These are phyloP conservation scores for Carassius carassius DNA, from an alignment of 2,113 vertebrate species.

Conservation along the genomic window DNA sequence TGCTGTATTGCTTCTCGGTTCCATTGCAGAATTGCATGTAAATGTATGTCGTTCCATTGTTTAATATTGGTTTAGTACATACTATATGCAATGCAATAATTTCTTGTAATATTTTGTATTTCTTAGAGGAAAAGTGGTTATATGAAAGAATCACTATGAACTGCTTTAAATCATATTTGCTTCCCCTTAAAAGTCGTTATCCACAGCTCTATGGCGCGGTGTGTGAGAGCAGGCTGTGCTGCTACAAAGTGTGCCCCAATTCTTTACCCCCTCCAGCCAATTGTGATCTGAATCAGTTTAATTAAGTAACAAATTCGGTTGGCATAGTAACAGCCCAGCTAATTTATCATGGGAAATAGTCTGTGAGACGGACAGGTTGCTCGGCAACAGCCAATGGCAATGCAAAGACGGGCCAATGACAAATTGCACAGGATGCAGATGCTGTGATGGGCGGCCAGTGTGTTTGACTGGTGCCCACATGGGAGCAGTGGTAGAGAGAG, in stretches of 20 bases:
- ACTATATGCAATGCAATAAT: not conserved
- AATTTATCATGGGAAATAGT: slow-evolving; percentile 93
- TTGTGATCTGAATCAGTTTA: slow-evolving; percentile 90
- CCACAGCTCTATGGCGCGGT: slow-evolving; percentile 23
- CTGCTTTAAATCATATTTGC: not conserved
- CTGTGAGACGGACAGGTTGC: slow-evolving; percentile 87
- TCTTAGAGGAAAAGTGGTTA: not conserved
- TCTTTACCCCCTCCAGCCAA: slow-evolving; percentile 77
- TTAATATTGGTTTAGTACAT: not conserved
- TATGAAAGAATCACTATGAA: not conserved
- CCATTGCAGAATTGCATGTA: not conserved
- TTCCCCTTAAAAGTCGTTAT: slow-evolving; percentile 2
- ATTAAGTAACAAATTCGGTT: slow-evolving; percentile 97
- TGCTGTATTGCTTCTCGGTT: not conserved
- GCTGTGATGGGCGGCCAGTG: slow-evolving; percentile 71
- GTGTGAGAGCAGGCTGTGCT: slow-evolving; percentile 63
- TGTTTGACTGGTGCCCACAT: slow-evolving; percentile 71
- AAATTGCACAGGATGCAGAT: slow-evolving; percentile 83
- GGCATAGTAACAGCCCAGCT: slow-evolving; percentile 92
- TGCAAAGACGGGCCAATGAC: slow-evolving; percentile 78
- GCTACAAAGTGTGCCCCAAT: slow-evolving; percentile 67
- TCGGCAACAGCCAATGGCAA: slow-evolving; percentile 88
- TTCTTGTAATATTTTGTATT: not conserved
- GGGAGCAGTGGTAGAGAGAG: slow-evolving; percentile 55
- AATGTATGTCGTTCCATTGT: not conserved